These are phyloP conservation scores for Dastarcus helophoroides DNA, from an alignment of 2,888 invertebrate genomes.

Conservation along the genomic window DNA sequence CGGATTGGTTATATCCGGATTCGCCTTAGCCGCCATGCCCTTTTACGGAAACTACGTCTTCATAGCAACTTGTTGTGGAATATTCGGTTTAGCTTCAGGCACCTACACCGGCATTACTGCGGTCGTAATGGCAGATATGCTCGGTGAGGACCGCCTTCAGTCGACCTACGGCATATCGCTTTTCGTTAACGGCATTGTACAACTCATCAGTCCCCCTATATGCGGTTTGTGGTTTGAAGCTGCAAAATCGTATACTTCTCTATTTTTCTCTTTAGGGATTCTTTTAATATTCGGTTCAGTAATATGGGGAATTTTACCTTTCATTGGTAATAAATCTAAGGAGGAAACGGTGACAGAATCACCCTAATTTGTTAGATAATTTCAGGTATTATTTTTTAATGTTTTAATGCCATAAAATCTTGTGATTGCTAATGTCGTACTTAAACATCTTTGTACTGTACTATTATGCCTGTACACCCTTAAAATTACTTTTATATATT, in stretches of 20 bases:
- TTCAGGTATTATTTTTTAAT: no score
- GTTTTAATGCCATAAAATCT: no score
- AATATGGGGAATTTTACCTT: slow-evolving; percentile 66
- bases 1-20: slow-evolving; percentile 64
- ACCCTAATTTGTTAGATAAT: slow-evolving; percentile 1
- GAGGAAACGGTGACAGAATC: not conserved
- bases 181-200: slow-evolving; percentile 73
- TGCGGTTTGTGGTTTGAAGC: slow-evolving; percentile 60
- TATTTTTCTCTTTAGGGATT: slow-evolving; percentile 64
- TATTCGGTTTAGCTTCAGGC: slow-evolving; percentile 75
- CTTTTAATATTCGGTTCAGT: slow-evolving; percentile 59
- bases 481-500: no score
- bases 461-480: no score
- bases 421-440: no score
- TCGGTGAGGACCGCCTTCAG: slow-evolving; percentile 73
- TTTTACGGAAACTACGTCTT: slow-evolving; percentile 51
- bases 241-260: slow-evolving; percentile 53
- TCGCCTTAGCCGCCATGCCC: slow-evolving; percentile 61
- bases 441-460: no score
- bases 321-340: slow-evolving; percentile 35
- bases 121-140: slow-evolving; percentile 78
- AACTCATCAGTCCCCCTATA: slow-evolving; percentile 72
- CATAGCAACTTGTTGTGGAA: slow-evolving; percentile 57
- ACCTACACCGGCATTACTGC: slow-evolving; percentile 79
- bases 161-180: slow-evolving; percentile 79